These are phyloP conservation scores for Ladona fulva DNA, from an alignment of 1,140 invertebrate species.

Conservation along the genomic window DNA sequence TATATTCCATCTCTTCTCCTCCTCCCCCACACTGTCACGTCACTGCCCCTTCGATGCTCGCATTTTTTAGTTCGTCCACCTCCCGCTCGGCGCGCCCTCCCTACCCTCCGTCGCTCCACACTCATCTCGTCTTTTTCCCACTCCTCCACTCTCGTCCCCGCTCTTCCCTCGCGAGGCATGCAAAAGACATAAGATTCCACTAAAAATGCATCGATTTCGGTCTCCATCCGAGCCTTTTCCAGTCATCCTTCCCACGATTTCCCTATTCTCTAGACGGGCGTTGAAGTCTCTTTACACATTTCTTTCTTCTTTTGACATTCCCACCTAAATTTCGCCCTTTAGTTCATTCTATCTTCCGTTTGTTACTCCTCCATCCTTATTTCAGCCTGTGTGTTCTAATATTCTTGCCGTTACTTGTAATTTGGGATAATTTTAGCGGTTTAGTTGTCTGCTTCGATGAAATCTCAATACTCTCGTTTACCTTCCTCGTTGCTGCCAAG, in stretches of 20 bases:
- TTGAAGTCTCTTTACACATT: not conserved
- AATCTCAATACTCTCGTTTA: too few species aligned
- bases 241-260: not conserved
- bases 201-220: slow-evolving; percentile 26
- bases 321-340: too few species aligned
- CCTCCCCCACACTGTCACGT: not conserved
- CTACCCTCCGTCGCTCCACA: not conserved
- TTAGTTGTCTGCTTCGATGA: too few species aligned
- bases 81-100: not conserved
- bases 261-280: not conserved
- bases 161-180: slow-evolving; percentile 19
- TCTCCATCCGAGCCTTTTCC: not conserved
- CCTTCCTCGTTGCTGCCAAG: too few species aligned
- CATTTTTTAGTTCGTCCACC: not conserved
- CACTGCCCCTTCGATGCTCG: not conserved
- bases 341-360: too few species aligned
- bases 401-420: not conserved
- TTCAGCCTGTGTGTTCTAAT: not conserved
- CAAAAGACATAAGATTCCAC: slow-evolving; percentile 26
- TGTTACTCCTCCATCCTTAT: too few species aligned
- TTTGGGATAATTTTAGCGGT: too few species aligned
- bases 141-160: not conserved
- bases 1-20: not conserved
- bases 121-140: not conserved
- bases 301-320: not conserved